These are phyloP conservation scores for Vimba vimba DNA, from an alignment of 2,113 vertebrate genomes.

Conservation along the genomic window DNA sequence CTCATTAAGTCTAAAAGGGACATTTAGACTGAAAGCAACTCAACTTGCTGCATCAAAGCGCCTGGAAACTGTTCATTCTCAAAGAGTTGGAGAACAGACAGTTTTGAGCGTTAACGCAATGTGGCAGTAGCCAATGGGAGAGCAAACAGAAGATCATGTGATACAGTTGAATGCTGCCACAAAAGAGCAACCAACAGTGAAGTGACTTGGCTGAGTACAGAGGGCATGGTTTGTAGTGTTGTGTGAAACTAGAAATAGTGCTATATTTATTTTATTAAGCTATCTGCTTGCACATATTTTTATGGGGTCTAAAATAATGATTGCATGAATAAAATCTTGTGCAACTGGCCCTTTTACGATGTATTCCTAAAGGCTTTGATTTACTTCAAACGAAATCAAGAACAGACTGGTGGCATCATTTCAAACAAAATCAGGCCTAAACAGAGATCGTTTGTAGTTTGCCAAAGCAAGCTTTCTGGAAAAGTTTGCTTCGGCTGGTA, in stretches of 20 bases:
- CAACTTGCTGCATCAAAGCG: not conserved
- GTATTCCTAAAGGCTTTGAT: not conserved
- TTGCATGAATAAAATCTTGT: not conserved
- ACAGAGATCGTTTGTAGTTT: too few species aligned
- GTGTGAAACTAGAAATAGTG: not conserved
- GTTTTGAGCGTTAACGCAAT: not conserved
- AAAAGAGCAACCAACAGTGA: not conserved
- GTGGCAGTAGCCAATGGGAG: not conserved
- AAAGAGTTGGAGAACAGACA: not conserved
- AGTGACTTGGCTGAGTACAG: not conserved
- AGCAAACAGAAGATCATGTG: not conserved
- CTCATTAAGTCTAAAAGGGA: not conserved
- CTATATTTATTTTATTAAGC: not conserved
- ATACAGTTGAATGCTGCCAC: not conserved
- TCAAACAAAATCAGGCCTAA: too few species aligned
- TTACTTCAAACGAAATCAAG: too few species aligned
- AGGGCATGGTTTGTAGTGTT: not conserved
- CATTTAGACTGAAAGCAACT: not conserved
- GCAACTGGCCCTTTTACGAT: not conserved
- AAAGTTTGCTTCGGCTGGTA: too few species aligned
- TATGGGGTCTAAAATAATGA: not conserved
- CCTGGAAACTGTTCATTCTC: not conserved
- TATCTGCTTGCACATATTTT: not conserved
- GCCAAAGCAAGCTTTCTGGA: too few species aligned
- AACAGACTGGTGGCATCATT: too few species aligned